A percentile compares a stretch with the other conserved stretches of the same genome.
phyloP scores from a whole-genome alignment of 35 echinoderm and acorn worm genomes.

The Acanthaster planci region DNA sequence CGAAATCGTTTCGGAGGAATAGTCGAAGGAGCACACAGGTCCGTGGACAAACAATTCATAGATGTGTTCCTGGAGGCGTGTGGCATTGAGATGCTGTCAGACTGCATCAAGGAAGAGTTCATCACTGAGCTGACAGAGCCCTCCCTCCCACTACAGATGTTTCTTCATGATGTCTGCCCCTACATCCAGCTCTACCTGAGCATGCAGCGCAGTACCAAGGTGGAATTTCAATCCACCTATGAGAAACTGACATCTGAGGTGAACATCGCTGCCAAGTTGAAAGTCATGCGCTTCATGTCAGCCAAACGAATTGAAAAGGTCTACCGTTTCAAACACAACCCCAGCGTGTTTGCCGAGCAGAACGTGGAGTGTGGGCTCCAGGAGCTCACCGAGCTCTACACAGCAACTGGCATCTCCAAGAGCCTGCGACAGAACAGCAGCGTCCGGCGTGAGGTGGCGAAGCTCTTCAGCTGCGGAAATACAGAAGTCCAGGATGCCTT shows the following conservation, averaged over 20 bases:
- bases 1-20: neutral
- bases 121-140: conserved; percentile 17
- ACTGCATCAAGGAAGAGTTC: conserved; percentile 40
- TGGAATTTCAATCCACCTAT: neutral
- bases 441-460: conserved; percentile 28
- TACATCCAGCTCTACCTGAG: conserved; percentile 37
- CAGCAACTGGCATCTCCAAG: neutral
- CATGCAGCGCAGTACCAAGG: neutral
- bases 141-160: neutral
- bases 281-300: conserved; percentile 16
- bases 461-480: conserved; percentile 5
- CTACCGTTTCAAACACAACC: conserved; percentile 21
- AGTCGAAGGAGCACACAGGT: neutral
- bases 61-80: conserved; percentile 30
- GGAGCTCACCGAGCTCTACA: conserved; percentile 17
- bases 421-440: neutral
- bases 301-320: conserved; percentile 24
- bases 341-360: neutral
- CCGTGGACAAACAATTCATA: neutral
- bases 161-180: conserved; percentile 17
- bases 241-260: neutral
- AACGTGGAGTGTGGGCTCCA: conserved; percentile 32
- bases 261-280: conserved; percentile 36
- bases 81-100: neutral
- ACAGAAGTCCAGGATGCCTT: neutral